Evolutionary conservation across 1,140 invertebrate genomes (phyloP).

Genomic region (Listronotus oregonensis): DNA sequence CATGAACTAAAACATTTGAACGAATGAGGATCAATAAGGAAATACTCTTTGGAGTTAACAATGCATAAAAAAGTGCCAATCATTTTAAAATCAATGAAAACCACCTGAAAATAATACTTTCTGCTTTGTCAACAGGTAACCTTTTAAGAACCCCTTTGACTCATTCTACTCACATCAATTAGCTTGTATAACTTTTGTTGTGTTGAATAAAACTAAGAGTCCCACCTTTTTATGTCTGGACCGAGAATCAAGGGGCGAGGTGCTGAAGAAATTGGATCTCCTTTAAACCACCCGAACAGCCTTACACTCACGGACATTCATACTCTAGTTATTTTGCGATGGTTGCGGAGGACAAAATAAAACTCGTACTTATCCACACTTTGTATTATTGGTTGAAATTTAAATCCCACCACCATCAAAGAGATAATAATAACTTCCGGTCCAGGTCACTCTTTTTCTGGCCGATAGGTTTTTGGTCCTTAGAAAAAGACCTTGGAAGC

Average conservation of each 20-base stretch:
- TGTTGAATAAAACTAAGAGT: background rate
- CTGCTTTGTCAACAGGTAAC: background rate
- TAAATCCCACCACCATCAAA: slow-evolving; percentile 28
- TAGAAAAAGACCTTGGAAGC: slow-evolving; percentile 42
- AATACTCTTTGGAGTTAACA: background rate
- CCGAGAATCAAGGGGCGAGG: background rate
- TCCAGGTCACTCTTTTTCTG: slow-evolving; percentile 48
- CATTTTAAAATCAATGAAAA: background rate
- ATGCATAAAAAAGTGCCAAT: slow-evolving; percentile 3
- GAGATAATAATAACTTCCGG: slow-evolving; percentile 43
- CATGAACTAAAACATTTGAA: no score
- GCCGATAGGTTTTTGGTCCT: slow-evolving; percentile 48
- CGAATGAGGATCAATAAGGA: no score
- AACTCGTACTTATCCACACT: slow-evolving; percentile 41
- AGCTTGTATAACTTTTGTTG: slow-evolving; percentile 3
- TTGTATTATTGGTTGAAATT: slow-evolving; percentile 41
- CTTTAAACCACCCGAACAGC: background rate
- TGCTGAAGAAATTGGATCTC: background rate
- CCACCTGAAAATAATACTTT: background rate
- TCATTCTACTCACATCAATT: background rate
- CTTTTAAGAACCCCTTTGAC: background rate
- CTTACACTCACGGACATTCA: slow-evolving; percentile 1
- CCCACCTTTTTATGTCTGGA: background rate
- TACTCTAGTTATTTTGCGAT: slow-evolving; percentile 41
- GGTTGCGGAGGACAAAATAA: slow-evolving; percentile 45